Percentiles rank a stretch among this genome's conserved stretches.
These are phyloP conservation scores for Drosophila paranaensis DNA, from an alignment of 2,888 invertebrate species.

Conservation along the genomic window DNA sequence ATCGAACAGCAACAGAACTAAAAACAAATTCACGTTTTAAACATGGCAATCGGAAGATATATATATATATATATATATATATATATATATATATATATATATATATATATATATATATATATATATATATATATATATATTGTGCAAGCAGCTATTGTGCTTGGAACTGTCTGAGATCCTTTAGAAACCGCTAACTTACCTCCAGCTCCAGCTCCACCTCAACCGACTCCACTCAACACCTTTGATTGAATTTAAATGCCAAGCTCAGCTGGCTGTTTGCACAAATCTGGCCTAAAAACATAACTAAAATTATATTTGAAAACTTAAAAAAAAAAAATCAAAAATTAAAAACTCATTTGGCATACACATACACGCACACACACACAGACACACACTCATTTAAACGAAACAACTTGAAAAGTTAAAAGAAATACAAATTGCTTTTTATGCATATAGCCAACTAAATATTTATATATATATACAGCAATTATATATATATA, in stretches of 20 bases:
- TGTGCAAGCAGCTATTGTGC: conserved; percentile 1
- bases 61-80: neutral
- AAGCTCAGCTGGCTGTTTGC: conserved; percentile 27
- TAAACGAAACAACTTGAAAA: conserved; percentile 72
- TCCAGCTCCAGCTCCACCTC: conserved; percentile 25
- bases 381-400: conserved; percentile 48
- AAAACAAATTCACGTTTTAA: neutral
- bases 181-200: conserved; percentile 54
- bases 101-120: too few relatives aligned
- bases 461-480: conserved; percentile 38
- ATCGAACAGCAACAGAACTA: conserved; percentile 6
- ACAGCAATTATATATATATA: conserved; percentile 24
- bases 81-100: too few relatives aligned
- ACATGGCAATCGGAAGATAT: neutral
- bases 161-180: neutral
- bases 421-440: conserved; percentile 55
- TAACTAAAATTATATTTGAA: neutral
- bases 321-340: neutral
- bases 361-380: conserved; percentile 17
- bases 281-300: conserved; percentile 14
- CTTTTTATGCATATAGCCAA: conserved; percentile 55
- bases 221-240: neutral
- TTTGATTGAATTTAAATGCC: neutral
- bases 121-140: neutral
- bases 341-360: conserved; percentile 1